Evolutionary conservation across 2,797 vertebrate genomes (phyloP).

Genomic region (Pangasius krempfi): DNA sequence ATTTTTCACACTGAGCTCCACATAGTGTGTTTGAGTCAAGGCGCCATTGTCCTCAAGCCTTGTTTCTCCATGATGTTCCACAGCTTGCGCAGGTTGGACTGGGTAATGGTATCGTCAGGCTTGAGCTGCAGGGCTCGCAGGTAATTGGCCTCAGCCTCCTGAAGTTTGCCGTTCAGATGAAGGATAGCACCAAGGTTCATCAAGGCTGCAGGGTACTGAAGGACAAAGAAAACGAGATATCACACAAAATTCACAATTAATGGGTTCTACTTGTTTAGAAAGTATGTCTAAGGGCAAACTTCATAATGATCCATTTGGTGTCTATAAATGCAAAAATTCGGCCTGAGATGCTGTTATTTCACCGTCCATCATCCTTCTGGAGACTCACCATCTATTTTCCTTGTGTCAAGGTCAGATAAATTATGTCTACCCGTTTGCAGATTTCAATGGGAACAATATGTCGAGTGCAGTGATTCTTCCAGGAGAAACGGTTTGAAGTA

Average conservation of each 20-base stretch:
- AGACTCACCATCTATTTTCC: conserved; percentile 63
- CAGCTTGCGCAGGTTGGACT: conserved; percentile 96
- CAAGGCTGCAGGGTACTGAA: conserved; percentile 93
- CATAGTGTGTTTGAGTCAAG: conserved; percentile 62
- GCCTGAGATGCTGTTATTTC: conserved; percentile 44
- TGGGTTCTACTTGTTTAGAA: not conserved
- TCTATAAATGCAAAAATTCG: conserved; percentile 32
- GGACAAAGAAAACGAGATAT: conserved; percentile 36
- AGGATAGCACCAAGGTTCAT: conserved; percentile 99
- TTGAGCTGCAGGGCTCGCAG: conserved; percentile 93
- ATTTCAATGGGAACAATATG: conserved; percentile 66
- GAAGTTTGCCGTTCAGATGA: conserved; percentile 94
- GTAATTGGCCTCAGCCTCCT: conserved; percentile 95
- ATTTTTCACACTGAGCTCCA: conserved; percentile 52
- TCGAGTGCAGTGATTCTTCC: conserved; percentile 51
- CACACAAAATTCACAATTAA: not conserved
- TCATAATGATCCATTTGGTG: not conserved
- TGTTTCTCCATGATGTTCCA: conserved; percentile 99
- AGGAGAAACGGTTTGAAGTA: conserved; percentile 56
- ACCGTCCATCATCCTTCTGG: conserved; percentile 45
- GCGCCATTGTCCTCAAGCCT: conserved; percentile 85
- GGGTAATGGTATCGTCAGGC: conserved; percentile 94
- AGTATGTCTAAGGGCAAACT: conserved; percentile 5
- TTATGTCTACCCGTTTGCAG: conserved; percentile 60
- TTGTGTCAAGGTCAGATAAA: conserved; percentile 63